These are phyloP conservation scores for Molanna angustata DNA, from an alignment of 2,888 invertebrate genomes.

Conservation along the genomic window DNA sequence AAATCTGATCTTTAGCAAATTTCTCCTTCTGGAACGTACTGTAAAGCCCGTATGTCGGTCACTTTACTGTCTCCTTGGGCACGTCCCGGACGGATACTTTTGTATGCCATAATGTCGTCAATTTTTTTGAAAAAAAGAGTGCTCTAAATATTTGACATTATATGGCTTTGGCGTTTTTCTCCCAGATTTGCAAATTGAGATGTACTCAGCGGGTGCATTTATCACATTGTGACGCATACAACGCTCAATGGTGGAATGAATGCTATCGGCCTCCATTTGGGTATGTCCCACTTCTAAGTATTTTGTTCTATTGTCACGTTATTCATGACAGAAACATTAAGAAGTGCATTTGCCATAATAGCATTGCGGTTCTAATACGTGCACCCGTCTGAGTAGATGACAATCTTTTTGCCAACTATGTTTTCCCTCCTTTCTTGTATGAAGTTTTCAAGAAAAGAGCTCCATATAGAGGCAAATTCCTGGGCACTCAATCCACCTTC, in stretches of 20 bases:
- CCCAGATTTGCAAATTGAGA: slow-evolving; percentile 23
- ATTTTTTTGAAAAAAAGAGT: slow-evolving; percentile 25
- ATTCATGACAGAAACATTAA: not conserved
- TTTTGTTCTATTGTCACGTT: slow-evolving; percentile 18
- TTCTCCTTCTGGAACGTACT: slow-evolving; percentile 20
- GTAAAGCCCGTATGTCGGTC: slow-evolving; percentile 22
- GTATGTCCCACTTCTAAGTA: slow-evolving; percentile 21
- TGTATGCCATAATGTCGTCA: slow-evolving; percentile 10
- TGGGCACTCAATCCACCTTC: not conserved
- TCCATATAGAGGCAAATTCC: no score
- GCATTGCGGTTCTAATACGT: not conserved
- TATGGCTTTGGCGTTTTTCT: slow-evolving; percentile 25
- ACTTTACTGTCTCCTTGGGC: slow-evolving; percentile 26
- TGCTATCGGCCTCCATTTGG: slow-evolving; percentile 18
- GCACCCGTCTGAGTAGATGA: not conserved
- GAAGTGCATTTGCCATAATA: not conserved
- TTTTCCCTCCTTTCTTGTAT: no score
- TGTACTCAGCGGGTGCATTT: slow-evolving; percentile 26
- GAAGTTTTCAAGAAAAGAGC: not conserved
- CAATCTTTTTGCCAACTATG: no score
- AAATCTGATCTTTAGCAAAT: slow-evolving; percentile 24
- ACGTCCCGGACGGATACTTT: slow-evolving; percentile 27
- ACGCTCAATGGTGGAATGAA: slow-evolving; percentile 8
- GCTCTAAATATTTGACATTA: slow-evolving; percentile 26
- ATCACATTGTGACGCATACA: not conserved